A percentile compares a stretch with the other conserved stretches of the same genome.
phyloP scores from a whole-genome alignment of 2,797 vertebrate genomes.

The Meda fulgida region DNA sequence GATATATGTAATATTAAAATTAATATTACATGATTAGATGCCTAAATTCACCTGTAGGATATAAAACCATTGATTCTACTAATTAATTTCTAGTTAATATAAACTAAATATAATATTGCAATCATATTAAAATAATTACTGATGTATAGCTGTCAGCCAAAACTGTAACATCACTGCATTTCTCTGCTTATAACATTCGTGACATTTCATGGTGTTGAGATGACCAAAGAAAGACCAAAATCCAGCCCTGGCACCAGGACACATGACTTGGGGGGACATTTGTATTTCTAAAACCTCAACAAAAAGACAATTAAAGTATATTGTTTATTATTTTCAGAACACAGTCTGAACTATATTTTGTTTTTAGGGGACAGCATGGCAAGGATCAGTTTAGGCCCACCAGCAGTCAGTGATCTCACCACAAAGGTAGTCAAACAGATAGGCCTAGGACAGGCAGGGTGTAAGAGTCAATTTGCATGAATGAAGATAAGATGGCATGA shows the following conservation, averaged over 20 bases:
- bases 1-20: not conserved
- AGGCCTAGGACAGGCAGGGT: constrained; percentile 66
- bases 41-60: not conserved
- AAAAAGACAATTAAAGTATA: not conserved
- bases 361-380: constrained; percentile 49
- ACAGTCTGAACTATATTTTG: constrained; percentile 34
- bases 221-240: not conserved
- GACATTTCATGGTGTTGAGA: not conserved
- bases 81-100: not conserved
- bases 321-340: not conserved
- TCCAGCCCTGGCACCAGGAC: too few species aligned
- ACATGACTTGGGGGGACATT: too few species aligned
- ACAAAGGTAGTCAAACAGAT: constrained; percentile 75
- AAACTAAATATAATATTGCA: too few species aligned
- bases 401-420: constrained; percentile 74
- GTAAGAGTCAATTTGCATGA: constrained; percentile 58
- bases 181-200: not conserved
- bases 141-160: not conserved
- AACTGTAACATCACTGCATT: not conserved
- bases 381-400: constrained; percentile 53
- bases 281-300: too few species aligned
- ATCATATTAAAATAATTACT: not conserved
- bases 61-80: not conserved
- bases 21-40: not conserved
- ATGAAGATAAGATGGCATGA: constrained; percentile 1